Evolutionary conservation across 2,797 vertebrate genomes (phyloP).

Genomic region (Melanotaenia maccullochi): DNA sequence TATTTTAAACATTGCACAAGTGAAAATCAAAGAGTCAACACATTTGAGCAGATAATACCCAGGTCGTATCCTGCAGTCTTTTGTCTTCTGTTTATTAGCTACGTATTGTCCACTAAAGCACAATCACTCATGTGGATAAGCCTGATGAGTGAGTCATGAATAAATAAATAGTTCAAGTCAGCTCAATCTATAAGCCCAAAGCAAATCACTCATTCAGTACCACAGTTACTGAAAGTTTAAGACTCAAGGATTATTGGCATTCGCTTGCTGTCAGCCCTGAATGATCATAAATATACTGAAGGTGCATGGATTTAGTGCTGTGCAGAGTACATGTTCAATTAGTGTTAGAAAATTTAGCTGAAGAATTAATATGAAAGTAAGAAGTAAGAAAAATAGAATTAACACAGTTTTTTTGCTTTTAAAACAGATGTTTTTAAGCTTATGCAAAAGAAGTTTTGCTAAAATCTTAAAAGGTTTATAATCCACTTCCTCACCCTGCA

Average conservation of each 20-base stretch:
- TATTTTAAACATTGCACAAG: background rate
- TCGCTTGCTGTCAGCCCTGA: conserved; percentile 15
- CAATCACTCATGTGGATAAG: conserved; percentile 52
- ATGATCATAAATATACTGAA: conserved; percentile 12
- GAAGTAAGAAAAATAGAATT: background rate
- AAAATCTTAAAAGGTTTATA: background rate
- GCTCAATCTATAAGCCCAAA: conserved; percentile 56
- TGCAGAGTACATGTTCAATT: background rate
- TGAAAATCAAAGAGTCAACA: background rate
- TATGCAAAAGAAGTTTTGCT: too few relatives aligned
- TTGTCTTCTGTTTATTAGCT: conserved; percentile 26
- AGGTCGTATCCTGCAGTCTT: background rate
- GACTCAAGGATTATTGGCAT: conserved; percentile 28
- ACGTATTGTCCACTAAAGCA: conserved; percentile 49
- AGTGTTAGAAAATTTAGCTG: background rate
- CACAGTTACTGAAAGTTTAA: conserved; percentile 42
- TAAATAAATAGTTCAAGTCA: conserved; percentile 66
- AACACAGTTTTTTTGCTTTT: too few relatives aligned
- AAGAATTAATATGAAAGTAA: background rate
- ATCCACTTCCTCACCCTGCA: conserved; percentile 13
- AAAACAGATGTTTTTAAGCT: too few relatives aligned
- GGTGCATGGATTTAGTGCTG: background rate
- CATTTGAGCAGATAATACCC: background rate
- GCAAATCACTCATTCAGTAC: conserved; percentile 38
- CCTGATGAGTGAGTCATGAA: conserved; percentile 68